Percentiles rank a stretch among this genome's conserved stretches.
Conservation (phyloP, 1,140 invertebrate species). For the Ladona fulva region DNA sequence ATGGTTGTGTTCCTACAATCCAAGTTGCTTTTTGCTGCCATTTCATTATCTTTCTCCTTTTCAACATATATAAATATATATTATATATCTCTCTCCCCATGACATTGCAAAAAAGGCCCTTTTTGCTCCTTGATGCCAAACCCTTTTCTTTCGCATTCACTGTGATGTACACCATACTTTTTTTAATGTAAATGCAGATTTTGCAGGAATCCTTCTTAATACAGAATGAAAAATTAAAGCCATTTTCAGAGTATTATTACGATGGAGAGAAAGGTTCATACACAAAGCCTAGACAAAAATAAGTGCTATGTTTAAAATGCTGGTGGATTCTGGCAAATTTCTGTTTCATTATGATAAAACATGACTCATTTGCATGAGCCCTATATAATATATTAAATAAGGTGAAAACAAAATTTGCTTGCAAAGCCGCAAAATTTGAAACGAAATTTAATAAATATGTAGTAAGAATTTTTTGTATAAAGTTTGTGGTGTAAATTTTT, state of each 20-base stretch:
- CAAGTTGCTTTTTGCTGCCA: neutral
- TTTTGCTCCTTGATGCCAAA: neutral
- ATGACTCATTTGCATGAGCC: neutral
- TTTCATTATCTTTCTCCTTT: neutral
- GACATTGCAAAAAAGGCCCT: neutral
- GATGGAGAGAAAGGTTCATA: neutral
- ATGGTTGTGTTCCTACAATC: neutral
- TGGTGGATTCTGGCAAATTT: conserved; percentile 2
- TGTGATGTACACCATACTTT: neutral
- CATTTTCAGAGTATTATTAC: neutral
- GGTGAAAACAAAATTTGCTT: neutral
- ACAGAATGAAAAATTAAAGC: neutral
- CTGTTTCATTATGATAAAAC: neutral
- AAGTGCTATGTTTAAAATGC: neutral
- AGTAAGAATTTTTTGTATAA: conserved; percentile 10
- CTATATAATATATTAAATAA: neutral
- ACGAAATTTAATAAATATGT: neutral
- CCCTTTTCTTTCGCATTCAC: neutral
- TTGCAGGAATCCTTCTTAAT: conserved; percentile 3
- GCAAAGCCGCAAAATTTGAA: neutral
- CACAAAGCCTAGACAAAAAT: neutral
- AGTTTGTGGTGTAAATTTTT: conserved; percentile 1
- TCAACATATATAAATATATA: neutral
- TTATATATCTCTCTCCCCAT: neutral
- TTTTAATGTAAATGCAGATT: conserved; percentile 2